Percentiles rank a stretch among this genome's conserved stretches.
phyloP scores from a whole-genome alignment of 2,113 vertebrate species.

The Oenanthe oenanthe region DNA sequence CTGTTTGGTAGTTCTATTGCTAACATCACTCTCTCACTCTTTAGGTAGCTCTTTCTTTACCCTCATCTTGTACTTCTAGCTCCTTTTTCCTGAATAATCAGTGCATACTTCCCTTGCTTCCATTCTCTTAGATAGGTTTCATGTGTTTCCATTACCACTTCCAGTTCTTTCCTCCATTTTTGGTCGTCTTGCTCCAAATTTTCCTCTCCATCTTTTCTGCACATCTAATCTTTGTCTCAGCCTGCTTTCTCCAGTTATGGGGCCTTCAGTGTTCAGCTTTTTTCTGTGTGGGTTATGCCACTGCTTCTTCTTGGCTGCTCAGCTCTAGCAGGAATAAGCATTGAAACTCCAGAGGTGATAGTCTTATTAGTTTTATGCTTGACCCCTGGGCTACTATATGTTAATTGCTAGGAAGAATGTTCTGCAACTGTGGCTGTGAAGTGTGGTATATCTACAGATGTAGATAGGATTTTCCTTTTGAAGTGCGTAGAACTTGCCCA shows the following conservation, averaged over 20 bases:
- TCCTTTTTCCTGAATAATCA: background rate
- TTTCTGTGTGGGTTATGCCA: background rate
- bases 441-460: background rate
- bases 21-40: background rate
- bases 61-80: background rate
- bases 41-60: background rate
- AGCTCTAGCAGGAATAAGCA: background rate
- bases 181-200: background rate
- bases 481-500: background rate
- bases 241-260: background rate
- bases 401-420: background rate
- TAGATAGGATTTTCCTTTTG: background rate
- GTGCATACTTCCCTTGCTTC: background rate
- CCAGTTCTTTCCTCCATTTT: background rate
- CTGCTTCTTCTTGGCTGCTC: background rate
- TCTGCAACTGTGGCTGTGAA: background rate
- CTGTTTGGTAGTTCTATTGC: background rate
- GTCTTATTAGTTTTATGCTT: background rate
- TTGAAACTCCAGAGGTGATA: background rate
- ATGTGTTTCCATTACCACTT: background rate
- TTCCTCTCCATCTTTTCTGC: background rate
- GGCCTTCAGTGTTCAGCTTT: background rate
- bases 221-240: background rate
- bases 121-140: background rate
- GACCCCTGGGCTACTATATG: no score